Conservation (phyloP, 2,888 invertebrate species). For the Gymnocheta viridis region DNA sequence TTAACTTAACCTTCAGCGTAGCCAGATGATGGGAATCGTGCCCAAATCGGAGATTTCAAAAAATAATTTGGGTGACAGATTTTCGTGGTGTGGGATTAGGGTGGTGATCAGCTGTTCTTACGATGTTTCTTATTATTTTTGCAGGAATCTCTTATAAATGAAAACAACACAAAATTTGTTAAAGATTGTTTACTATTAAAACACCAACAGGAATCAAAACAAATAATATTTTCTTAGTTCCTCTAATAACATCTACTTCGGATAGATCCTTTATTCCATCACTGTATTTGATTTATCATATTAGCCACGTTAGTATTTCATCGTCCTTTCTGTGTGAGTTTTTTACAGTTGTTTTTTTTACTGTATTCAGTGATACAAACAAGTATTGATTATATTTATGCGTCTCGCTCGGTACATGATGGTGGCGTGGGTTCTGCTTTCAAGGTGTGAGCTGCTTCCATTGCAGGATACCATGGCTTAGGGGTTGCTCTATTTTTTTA, state of each 20-base stretch:
- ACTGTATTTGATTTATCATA: slow-evolving; percentile 52
- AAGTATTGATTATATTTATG: slow-evolving; percentile 56
- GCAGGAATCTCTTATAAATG: no score
- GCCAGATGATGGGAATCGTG: no score
- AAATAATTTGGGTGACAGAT: no score
- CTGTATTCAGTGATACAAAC: slow-evolving; percentile 19
- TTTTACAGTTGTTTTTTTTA: slow-evolving; percentile 18
- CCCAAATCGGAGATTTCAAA: no score
- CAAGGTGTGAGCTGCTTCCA: slow-evolving; percentile 67
- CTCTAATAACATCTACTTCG: background rate
- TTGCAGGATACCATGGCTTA: slow-evolving; percentile 21
- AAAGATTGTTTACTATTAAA: no score
- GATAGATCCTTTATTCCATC: background rate
- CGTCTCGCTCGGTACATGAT: slow-evolving; percentile 49
- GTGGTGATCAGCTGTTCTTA: no score
- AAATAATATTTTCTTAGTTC: background rate
- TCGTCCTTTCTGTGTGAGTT: background rate
- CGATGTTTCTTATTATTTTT: no score
- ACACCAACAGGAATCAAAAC: no score
- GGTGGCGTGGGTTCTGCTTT: slow-evolving; percentile 59
- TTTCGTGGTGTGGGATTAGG: no score
- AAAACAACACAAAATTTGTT: no score
- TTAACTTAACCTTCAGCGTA: no score
- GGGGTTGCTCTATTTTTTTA: slow-evolving; percentile 58
- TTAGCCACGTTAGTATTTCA: slow-evolving; percentile 33